Base-by-base conservation (phyloP, 2,888 invertebrate genomes). In the Chloroclysta siterata region DNA sequence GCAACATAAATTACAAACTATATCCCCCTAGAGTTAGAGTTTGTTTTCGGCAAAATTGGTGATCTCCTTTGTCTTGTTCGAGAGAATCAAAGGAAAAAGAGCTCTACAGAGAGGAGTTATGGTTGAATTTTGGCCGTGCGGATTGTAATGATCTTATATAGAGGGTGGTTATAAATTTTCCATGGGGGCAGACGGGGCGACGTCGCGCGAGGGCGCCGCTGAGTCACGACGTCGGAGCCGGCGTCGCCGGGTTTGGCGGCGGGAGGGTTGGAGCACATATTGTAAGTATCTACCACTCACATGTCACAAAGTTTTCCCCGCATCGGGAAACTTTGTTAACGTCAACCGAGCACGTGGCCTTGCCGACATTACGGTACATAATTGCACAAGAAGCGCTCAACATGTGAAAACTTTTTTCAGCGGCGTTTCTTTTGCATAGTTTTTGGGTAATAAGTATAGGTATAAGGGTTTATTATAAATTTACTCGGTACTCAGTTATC, bases 271-370 rank as follows among this genome's bases (percentile, higher is more conserved):
- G 79, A 73, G 79, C 86, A 88, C 88, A 91, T 90, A 91, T 89
- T 88, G 89, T 89, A 90, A 90, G 89, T 91, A 91, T 88, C 87
- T 85, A 89, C 89, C 85, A 84, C 92, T 91, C 92, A 92, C 92
- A 93, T 92, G 92, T 92, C 92, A 91, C 90, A 90, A 93, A 93
- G 91, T 92, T 93, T 90, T 89, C 91, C 89, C 88, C 88, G 88
- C 90, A 91, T 90, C 88, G 87, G 83, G 83, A 92, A 93, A 93
- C 92, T 93, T 92, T 92, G 92, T 90, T 90, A 92, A 88, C 91
- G 90, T 92, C 91, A 92, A 85, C 84, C 79, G 91, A 92, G 88
- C 93, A 93, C 93, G 93, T 93, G 93, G 92, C 87, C 89, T 88
- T 82, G 85, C 82, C 81, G 81, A 84, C 88, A 85, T 84, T 82